Base-by-base conservation (phyloP, 2,113 vertebrate species). In the Myanophis thanlyinensis region DNA sequence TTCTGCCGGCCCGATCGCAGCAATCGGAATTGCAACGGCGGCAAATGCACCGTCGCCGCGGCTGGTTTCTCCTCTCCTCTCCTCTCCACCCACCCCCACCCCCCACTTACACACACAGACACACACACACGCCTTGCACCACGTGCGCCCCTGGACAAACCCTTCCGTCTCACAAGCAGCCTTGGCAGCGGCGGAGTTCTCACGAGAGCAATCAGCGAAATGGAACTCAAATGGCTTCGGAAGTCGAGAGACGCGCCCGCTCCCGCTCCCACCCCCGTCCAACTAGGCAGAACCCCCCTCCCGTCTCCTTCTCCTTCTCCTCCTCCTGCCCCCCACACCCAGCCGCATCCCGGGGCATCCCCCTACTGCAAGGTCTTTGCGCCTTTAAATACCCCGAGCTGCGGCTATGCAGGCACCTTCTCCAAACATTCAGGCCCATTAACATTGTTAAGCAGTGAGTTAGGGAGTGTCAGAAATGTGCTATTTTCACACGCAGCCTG, bases 381-480 rank as follows among this genome's bases (percentile, higher is more conserved):
- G 88, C 91, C 92, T 92, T 89, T 93, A 90, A 90, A 62, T 90
- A 85, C 85, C 88, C 92, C 88, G 52, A 86, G 92, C 88, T 44
- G 12, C 25, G 92, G 88, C 92, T 90, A 93, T 90, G 92, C 92
- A 93, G 92, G 92, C 92, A 93, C 92, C 92, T 93, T 93, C 92
- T 90, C 92, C 92, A 89, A 89, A 93, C 92, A 93, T 90, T 93
- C 85, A 93, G 92, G 92, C 92, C 52, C 53, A 93, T 93, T 93
- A 93, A 93, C 92, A 93, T 93, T 93, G 92, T 93, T 93, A 93
- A 93, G 92, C 92, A 93, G 88, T 93, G 92, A 93, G 92, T 93
- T 93, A 93, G 92, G 92, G 92, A 93, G 92, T 93, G 92, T 93
- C 92, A 93, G 92, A 59, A 93, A 93, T 93, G 92, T 93, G 92